Conservation (phyloP, 1,140 invertebrate species). For the Trichoplusia ni region DNA sequence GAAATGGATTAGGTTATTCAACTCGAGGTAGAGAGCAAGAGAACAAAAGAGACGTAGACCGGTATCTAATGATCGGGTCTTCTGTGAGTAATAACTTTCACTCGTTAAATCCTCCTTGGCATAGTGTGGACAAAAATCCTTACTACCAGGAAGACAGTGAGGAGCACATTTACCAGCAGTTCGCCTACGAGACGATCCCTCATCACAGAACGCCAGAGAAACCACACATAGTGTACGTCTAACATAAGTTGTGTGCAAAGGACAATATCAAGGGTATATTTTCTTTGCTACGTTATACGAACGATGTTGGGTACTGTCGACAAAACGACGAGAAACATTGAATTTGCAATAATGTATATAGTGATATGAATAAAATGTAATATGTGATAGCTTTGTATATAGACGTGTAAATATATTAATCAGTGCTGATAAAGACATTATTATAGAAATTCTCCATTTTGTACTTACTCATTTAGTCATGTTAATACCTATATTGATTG, state of each 20-base stretch:
- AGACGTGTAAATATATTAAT: conserved; percentile 73
- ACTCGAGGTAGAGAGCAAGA: conserved; percentile 76
- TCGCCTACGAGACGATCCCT: conserved; percentile 82
- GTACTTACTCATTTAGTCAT: conserved; percentile 72
- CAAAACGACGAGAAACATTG: conserved; percentile 50
- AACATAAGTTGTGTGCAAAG: conserved; percentile 73
- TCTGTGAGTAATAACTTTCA: conserved; percentile 82
- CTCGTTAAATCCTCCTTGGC: conserved; percentile 82
- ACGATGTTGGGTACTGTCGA: conserved; percentile 57
- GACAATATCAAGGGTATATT: conserved; percentile 62
- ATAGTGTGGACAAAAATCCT: conserved; percentile 80
- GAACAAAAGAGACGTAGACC: conserved; percentile 80
- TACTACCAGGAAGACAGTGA: conserved; percentile 78
- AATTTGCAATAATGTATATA: conserved; percentile 80
- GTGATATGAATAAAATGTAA: conserved; percentile 75
- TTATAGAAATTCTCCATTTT: conserved; percentile 60
- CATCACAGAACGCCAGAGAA: conserved; percentile 80
- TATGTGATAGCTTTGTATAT: conserved; percentile 81
- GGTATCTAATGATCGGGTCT: conserved; percentile 82
- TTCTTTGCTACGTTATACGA: conserved; percentile 52
- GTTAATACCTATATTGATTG: conserved; percentile 45
- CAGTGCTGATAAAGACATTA: conserved; percentile 61
- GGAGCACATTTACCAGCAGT: conserved; percentile 83
- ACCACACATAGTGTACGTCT: conserved; percentile 85
- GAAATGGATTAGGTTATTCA: conserved; percentile 77